Percentiles rank a stretch among this genome's conserved stretches.
These are phyloP conservation scores for Stenoptilia bipunctidactyla DNA, from an alignment of 2,888 invertebrate genomes.

Conservation along the genomic window DNA sequence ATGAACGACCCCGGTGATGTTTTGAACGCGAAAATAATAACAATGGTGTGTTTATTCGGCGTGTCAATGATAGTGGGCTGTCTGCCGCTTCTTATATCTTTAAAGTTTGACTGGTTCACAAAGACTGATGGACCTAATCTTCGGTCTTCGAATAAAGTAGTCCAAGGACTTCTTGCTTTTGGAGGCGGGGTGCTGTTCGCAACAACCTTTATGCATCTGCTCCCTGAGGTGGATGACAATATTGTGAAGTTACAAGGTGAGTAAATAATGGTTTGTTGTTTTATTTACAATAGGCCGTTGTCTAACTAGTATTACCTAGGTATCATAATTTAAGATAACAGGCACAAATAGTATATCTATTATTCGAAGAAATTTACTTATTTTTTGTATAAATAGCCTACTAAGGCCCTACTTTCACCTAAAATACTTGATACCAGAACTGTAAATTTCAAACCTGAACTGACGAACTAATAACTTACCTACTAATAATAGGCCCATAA, in stretches of 20 bases:
- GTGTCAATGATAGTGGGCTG: conserved; percentile 84
- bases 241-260: conserved; percentile 74
- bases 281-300: too few relatives aligned
- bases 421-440: too few relatives aligned
- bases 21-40: conserved; percentile 81
- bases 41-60: conserved; percentile 81
- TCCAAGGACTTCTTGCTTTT: conserved; percentile 78
- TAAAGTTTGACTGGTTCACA: conserved; percentile 74
- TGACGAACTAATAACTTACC: too few relatives aligned
- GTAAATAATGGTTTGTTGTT: too few relatives aligned
- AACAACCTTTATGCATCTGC: conserved; percentile 84
- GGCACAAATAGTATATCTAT: too few relatives aligned
- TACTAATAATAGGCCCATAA: too few relatives aligned
- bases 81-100: conserved; percentile 79
- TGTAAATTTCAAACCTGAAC: too few relatives aligned
- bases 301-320: too few relatives aligned
- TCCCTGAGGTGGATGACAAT: conserved; percentile 83
- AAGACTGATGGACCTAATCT: conserved; percentile 48
- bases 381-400: too few relatives aligned
- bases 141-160: conserved; percentile 59
- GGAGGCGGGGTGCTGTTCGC: conserved; percentile 87
- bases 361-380: too few relatives aligned
- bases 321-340: too few relatives aligned
- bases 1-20: conserved; percentile 45
- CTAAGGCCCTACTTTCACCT: too few relatives aligned